Percentiles rank a stretch among this genome's conserved stretches.
phyloP scores from a whole-genome alignment of 2,797 vertebrate species.

The Cheirogaleus major region DNA sequence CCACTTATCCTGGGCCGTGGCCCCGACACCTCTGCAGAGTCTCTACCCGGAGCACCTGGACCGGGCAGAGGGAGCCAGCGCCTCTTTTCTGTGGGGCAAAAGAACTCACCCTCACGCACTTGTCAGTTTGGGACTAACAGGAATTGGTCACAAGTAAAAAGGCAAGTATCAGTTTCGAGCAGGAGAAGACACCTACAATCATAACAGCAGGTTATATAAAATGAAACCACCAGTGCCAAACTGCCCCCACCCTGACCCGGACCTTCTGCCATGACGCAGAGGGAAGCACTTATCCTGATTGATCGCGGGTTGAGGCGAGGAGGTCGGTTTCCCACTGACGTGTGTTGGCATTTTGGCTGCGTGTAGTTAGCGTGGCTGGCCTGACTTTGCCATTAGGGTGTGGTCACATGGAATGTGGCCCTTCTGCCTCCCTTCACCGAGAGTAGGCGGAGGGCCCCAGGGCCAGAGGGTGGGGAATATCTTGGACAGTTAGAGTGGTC shows the following conservation, averaged over 20 bases:
- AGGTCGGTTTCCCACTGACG: not conserved
- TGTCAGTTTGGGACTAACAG: not conserved
- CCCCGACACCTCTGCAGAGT: not conserved
- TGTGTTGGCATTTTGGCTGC: not conserved
- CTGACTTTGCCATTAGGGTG: not conserved
- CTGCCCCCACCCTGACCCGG: fast-evolving
- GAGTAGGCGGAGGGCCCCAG: not conserved
- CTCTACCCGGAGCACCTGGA: too few relatives aligned
- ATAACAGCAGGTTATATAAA: not conserved
- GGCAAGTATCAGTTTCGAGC: not conserved
- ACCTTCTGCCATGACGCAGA: not conserved
- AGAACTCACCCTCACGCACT: not conserved
- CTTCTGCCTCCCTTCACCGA: not conserved
- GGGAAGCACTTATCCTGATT: not conserved
- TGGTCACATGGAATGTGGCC: not conserved
- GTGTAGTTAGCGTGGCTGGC: not conserved
- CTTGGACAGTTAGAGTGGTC: not conserved
- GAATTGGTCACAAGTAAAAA: not conserved
- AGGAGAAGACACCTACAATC: not conserved
- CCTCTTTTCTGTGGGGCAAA: not conserved
- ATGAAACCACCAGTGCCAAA: not conserved
- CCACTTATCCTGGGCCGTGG: too few relatives aligned
- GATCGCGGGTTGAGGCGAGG: not conserved
- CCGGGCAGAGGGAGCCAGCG: not conserved
- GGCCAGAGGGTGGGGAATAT: not conserved